Percentiles rank a stretch among this genome's conserved stretches.
These are phyloP conservation scores for Montifringilla adamsi DNA, from an alignment of 2,113 vertebrate species.

Conservation along the genomic window DNA sequence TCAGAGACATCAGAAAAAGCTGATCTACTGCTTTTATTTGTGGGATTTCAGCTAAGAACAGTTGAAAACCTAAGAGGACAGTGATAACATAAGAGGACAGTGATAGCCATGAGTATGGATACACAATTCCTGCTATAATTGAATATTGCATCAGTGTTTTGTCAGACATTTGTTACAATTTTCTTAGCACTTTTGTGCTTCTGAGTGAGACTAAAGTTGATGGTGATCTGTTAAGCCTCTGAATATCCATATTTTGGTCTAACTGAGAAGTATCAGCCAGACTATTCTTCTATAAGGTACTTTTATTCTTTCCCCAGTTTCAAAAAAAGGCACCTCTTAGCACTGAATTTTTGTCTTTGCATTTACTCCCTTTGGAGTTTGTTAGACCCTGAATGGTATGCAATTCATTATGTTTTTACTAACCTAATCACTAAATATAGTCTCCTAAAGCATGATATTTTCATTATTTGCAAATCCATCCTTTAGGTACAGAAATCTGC, in stretches of 20 bases:
- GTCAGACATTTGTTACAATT: not conserved
- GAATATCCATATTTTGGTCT: not conserved
- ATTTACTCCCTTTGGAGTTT: not conserved
- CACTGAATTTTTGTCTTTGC: not conserved
- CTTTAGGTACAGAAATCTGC: not conserved
- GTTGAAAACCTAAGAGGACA: not conserved
- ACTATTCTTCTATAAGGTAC: not conserved
- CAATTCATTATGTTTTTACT: not conserved
- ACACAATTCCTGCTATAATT: not conserved
- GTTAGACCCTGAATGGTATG: not conserved
- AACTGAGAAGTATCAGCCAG: not conserved
- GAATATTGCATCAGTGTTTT: not conserved
- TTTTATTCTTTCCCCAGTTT: not conserved
- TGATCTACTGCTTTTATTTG: not conserved
- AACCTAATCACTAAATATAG: not conserved
- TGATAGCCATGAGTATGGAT: not conserved
- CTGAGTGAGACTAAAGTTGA: not conserved
- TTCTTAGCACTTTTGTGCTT: not conserved
- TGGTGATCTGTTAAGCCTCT: not conserved
- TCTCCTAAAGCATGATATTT: not conserved
- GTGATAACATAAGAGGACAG: not conserved
- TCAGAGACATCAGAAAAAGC: not conserved
- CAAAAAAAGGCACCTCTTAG: not conserved
- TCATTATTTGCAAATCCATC: not conserved
- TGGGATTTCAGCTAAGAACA: not conserved